Conservation (phyloP, 2,113 vertebrate species). For the Plectropomus leopardus region DNA sequence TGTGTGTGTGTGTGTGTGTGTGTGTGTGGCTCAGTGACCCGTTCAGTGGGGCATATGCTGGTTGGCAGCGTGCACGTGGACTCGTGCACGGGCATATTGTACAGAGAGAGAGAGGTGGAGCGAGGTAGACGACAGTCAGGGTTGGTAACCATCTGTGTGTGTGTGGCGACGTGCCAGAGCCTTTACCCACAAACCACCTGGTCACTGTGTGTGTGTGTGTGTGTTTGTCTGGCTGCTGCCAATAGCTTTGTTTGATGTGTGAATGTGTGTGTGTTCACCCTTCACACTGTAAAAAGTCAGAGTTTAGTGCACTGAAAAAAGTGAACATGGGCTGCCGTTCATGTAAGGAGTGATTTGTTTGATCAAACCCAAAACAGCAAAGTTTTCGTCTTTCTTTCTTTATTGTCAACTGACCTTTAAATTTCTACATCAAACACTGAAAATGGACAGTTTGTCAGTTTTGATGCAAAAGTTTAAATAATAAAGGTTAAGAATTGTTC, state of each 20-base stretch:
- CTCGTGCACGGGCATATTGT: slow-evolving; percentile 38
- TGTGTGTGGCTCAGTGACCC: slow-evolving; percentile 28
- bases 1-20: slow-evolving; percentile 71
- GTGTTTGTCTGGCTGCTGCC: slow-evolving; percentile 73
- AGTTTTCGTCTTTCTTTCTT: too few species aligned
- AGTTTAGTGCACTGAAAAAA: not conserved
- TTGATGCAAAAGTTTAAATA: too few species aligned
- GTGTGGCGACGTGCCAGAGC: slow-evolving; percentile 92
- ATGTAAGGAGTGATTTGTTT: too few species aligned
- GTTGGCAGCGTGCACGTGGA: slow-evolving; percentile 6
- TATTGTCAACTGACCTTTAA: too few species aligned
- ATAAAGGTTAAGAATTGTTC: too few species aligned
- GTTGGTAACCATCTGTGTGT: slow-evolving; percentile 93
- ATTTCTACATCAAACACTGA: too few species aligned
- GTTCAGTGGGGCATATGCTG: slow-evolving; percentile 31
- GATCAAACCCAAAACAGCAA: too few species aligned
- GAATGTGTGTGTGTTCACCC: not conserved
- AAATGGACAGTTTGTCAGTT: too few species aligned
- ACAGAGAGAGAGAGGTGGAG: slow-evolving; percentile 30
- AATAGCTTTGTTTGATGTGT: slow-evolving; percentile 84
- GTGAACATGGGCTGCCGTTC: too few species aligned
- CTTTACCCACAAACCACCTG: slow-evolving; percentile 92
- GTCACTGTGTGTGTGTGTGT: slow-evolving; percentile 73
- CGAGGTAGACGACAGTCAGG: slow-evolving; percentile 12
- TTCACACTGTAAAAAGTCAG: not conserved